phyloP scores from a whole-genome alignment of 2,113 vertebrate species.

The Plotosus lineatus region DNA sequence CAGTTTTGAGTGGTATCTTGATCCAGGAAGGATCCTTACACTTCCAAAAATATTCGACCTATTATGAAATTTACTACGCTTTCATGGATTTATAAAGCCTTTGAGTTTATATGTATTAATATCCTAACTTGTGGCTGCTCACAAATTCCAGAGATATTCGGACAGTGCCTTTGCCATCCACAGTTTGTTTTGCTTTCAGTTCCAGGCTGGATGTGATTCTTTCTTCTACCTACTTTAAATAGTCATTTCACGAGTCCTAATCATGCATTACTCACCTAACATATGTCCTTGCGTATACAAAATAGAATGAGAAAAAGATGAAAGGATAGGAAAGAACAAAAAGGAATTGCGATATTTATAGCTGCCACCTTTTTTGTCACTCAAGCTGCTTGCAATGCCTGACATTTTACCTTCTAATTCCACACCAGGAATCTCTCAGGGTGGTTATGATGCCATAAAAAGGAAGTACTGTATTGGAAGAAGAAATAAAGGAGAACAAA shows the following conservation, averaged over 20 bases:
- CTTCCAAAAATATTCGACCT: too few relatives aligned
- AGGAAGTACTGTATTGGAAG: not conserved
- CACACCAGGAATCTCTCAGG: slow-evolving; percentile 44
- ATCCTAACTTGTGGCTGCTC: too few relatives aligned
- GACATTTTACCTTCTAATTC: slow-evolving; percentile 44
- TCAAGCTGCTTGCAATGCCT: slow-evolving; percentile 47
- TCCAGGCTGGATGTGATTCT: too few relatives aligned
- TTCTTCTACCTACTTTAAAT: not conserved
- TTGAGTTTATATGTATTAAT: too few relatives aligned
- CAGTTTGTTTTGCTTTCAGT: too few relatives aligned
- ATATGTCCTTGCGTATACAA: slow-evolving; percentile 6
- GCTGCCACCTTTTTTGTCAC: not conserved
- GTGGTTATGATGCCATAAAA: slow-evolving; percentile 43
- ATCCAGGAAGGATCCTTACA: too few relatives aligned
- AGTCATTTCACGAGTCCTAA: not conserved
- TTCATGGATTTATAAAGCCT: too few relatives aligned
- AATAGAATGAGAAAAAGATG: slow-evolving; percentile 54
- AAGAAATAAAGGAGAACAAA: not conserved
- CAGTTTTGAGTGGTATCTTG: too few relatives aligned
- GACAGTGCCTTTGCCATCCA: too few relatives aligned
- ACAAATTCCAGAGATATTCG: too few relatives aligned
- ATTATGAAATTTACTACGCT: too few relatives aligned
- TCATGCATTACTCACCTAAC: not conserved
- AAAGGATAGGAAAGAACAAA: not conserved
- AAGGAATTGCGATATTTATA: slow-evolving; percentile 16